Percentiles rank a stretch among this genome's conserved stretches.
These are phyloP conservation scores for Struthidea cinerea DNA, from an alignment of 2,113 vertebrate species.

Conservation along the genomic window DNA sequence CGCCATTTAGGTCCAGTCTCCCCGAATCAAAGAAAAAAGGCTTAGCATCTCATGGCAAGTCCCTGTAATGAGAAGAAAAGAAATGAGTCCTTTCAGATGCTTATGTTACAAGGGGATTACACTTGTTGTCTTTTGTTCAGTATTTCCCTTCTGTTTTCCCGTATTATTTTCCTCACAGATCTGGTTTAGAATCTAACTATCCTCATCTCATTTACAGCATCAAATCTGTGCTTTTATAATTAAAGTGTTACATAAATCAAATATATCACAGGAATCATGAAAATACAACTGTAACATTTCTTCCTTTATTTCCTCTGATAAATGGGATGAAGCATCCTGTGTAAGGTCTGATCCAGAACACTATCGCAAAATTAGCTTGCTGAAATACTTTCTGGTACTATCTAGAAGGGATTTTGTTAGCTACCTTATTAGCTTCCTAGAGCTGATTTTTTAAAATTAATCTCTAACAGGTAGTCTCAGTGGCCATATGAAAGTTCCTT, in stretches of 20 bases:
- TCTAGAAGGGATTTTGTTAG: neutral
- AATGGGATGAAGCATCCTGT: neutral
- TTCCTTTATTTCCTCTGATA: neutral
- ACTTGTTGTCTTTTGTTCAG: neutral
- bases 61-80: conserved; percentile 60
- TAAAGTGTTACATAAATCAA: neutral
- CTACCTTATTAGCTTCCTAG: neutral
- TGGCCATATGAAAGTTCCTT: neutral
- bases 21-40: conserved; percentile 69
- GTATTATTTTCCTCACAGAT: neutral
- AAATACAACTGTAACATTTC: neutral
- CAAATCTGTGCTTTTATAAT: neutral
- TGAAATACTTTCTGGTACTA: neutral
- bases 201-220: neutral
- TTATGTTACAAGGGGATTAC: neutral
- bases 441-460: neutral
- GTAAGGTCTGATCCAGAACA: neutral
- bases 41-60: conserved; percentile 80
- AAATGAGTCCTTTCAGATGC: neutral
- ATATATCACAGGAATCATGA: neutral
- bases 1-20: conserved; percentile 84
- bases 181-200: neutral
- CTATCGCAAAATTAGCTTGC: neutral
- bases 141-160: neutral
- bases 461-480: neutral